phyloP scores from a whole-genome alignment of 2,113 vertebrate species.

The Atractosteus spatula region DNA sequence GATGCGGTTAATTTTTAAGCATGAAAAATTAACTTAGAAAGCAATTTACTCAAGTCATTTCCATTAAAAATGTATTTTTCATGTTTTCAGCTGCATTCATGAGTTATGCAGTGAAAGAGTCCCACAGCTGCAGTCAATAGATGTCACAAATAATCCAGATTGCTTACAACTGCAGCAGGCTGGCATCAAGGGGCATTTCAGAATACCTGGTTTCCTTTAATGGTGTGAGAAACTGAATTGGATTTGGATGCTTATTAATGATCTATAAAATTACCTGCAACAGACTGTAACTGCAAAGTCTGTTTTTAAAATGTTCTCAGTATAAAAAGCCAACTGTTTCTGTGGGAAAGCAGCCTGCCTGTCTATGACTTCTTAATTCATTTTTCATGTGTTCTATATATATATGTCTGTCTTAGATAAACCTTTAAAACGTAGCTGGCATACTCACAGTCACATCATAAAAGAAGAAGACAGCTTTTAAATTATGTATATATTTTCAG shows the following conservation, averaged over 20 bases:
- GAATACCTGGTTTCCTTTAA: not conserved
- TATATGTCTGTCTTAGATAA: too few species aligned
- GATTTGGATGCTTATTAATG: not conserved
- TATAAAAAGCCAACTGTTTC: not conserved
- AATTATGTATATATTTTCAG: too few species aligned
- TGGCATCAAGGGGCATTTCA: not conserved
- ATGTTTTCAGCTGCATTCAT: constrained; percentile 5
- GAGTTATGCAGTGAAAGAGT: not conserved
- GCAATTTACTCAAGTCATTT: not conserved
- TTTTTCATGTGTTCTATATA: too few species aligned
- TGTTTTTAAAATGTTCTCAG: not conserved
- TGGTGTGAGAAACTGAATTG: not conserved
- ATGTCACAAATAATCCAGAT: constrained; percentile 1
- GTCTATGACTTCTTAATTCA: too few species aligned
- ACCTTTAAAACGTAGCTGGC: too few species aligned
- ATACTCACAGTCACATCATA: too few species aligned
- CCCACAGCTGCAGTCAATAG: not conserved
- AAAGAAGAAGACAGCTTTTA: too few species aligned
- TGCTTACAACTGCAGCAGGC: not conserved
- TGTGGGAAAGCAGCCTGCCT: not conserved
- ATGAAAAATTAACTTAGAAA: not conserved
- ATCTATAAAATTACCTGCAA: constrained; percentile 4
- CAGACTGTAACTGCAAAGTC: not conserved
- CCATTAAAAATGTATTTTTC: constrained; percentile 2
- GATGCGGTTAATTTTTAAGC: not conserved